Percentiles rank a stretch among this genome's conserved stretches.
Conservation (phyloP, 2,888 invertebrate species). For the Agriopis leucophaearia region DNA sequence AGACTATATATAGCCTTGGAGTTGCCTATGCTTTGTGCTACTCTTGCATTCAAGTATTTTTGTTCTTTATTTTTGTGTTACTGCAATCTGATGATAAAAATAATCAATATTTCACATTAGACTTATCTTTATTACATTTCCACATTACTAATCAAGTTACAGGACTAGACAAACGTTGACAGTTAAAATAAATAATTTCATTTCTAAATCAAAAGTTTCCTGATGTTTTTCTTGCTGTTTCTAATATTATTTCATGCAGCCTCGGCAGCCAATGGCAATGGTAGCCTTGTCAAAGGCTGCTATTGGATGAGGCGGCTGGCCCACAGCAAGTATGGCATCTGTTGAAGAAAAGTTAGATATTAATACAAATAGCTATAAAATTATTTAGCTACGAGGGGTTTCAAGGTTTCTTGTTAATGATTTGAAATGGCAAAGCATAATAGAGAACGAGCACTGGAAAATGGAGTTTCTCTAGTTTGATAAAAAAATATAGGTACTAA, state of each 20-base stretch:
- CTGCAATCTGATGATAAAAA: neutral
- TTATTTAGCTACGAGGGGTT: neutral
- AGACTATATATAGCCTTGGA: too few species aligned
- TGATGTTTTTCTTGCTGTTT: slow-evolving; percentile 6
- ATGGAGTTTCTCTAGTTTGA: neutral
- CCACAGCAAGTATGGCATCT: slow-evolving; percentile 80
- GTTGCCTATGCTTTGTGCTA: too few species aligned
- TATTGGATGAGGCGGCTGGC: slow-evolving; percentile 78
- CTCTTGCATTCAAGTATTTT: too few species aligned
- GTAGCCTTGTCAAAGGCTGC: slow-evolving; percentile 79
- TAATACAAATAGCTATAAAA: neutral
- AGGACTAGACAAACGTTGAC: slow-evolving; percentile 28
- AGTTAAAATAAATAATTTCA: neutral
- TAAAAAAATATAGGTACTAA: slow-evolving; percentile 9
- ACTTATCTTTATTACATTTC: slow-evolving; percentile 47
- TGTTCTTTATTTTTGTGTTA: too few species aligned
- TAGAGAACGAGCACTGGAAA: neutral
- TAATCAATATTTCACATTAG: slow-evolving; percentile 17
- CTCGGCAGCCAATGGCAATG: slow-evolving; percentile 67
- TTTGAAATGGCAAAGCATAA: neutral
- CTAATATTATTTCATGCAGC: slow-evolving; percentile 23
- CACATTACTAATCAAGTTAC: slow-evolving; percentile 38
- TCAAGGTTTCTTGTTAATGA: neutral
- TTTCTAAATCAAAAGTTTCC: neutral
- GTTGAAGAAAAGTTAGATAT: slow-evolving; percentile 41